phyloP scores from a whole-genome alignment of 2,888 invertebrate genomes.

The Heteropelma amictum region DNA sequence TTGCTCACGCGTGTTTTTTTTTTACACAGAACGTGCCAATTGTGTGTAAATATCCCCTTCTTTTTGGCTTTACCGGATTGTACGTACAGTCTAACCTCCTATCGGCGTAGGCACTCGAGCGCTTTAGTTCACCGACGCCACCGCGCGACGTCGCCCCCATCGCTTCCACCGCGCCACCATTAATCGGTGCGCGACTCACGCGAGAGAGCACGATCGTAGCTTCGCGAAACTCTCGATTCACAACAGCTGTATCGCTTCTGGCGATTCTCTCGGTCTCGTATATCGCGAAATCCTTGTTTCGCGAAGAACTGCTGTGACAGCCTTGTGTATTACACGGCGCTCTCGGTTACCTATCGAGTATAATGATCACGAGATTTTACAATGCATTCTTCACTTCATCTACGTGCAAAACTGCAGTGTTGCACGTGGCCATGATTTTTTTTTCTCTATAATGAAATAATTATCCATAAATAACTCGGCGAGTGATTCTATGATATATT shows the following conservation, averaged over 20 bases:
- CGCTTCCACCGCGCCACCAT: constrained; percentile 16
- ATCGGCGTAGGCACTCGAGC: constrained; percentile 29
- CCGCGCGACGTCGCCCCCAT: constrained; percentile 34
- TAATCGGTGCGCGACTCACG: constrained; percentile 25
- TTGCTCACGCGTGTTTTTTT: constrained; percentile 32
- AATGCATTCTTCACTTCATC: not conserved
- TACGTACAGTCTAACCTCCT: constrained; percentile 1
- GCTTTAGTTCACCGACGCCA: constrained; percentile 41
- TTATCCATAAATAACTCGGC: too few species aligned
- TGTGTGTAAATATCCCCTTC: too few species aligned
- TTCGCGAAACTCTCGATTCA: constrained; percentile 4
- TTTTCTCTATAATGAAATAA: too few species aligned
- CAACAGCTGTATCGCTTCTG: not conserved
- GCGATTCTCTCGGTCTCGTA: not conserved
- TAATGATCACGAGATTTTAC: constrained; percentile 37
- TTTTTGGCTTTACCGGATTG: not conserved
- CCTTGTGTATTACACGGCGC: not conserved
- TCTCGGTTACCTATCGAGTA: constrained; percentile 10
- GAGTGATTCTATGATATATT: too few species aligned
- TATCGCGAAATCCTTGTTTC: constrained; percentile 22
- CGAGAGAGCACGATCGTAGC: constrained; percentile 17
- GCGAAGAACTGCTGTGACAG: constrained; percentile 17
- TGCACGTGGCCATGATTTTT: too few species aligned
- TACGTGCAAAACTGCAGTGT: not conserved
- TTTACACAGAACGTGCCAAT: too few species aligned